phyloP scores from a whole-genome alignment of 1,140 invertebrate genomes.

The Drosophila lini region DNA sequence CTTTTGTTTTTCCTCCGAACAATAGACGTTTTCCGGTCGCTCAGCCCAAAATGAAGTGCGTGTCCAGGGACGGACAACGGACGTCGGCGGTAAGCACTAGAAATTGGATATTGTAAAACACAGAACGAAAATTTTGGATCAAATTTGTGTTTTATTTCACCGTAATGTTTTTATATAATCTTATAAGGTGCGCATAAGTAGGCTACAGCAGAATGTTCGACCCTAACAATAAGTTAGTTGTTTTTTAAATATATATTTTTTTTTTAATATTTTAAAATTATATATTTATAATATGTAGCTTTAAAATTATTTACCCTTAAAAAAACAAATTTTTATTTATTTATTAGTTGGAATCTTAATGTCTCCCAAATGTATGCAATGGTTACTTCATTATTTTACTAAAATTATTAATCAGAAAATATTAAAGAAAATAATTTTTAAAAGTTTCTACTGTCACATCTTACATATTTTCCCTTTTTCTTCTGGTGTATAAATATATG shows the following conservation, averaged over 20 bases:
- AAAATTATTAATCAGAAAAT: not conserved
- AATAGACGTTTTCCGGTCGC: conserved; percentile 69
- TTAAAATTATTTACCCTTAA: no score
- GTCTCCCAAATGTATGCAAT: not conserved
- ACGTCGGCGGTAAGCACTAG: conserved; percentile 18
- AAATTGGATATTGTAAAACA: conserved; percentile 42
- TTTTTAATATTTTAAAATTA: not conserved
- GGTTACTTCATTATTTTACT: not conserved
- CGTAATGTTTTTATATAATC: no score
- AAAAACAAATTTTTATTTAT: no score
- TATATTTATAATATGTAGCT: not conserved
- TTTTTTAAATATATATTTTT: no score
- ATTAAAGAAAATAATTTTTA: not conserved
- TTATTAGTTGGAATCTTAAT: not conserved
- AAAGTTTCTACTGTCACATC: not conserved
- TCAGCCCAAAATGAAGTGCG: conserved; percentile 69
- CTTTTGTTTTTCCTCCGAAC: conserved; percentile 29
- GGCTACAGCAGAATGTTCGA: not conserved
- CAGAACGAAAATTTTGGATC: not conserved
- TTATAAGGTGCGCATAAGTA: not conserved
- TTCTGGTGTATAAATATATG: not conserved
- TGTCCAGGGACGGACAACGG: conserved; percentile 30
- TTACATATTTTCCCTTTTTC: not conserved
- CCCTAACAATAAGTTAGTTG: no score
- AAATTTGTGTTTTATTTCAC: no score